Percentiles rank a stretch among this genome's conserved stretches.
Evolutionary conservation across 2,797 vertebrate species (phyloP).

Genomic region (Potorous gilbertii): DNA sequence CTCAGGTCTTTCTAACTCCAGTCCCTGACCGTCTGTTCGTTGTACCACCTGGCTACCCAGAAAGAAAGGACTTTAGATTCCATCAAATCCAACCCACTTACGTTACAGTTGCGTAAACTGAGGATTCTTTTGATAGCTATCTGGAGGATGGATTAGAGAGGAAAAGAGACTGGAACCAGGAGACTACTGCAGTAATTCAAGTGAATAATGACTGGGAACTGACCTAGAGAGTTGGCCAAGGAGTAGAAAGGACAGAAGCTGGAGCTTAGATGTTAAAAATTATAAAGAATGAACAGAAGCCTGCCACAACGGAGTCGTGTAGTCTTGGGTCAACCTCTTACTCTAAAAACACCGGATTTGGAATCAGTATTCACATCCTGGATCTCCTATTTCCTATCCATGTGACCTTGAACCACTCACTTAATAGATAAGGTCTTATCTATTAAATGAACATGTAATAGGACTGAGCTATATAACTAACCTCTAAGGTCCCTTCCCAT

Average conservation of each 20-base stretch:
- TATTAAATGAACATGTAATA: neutral
- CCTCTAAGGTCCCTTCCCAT: neutral
- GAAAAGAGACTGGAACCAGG: neutral
- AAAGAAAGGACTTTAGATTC: neutral
- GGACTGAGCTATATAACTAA: neutral
- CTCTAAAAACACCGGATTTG: neutral
- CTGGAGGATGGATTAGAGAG: neutral
- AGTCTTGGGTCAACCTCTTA: neutral
- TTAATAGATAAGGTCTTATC: neutral
- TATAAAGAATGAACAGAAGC: neutral
- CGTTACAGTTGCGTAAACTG: neutral
- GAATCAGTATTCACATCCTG: neutral
- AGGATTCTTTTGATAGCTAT: neutral
- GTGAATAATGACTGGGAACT: neutral
- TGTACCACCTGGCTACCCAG: neutral
- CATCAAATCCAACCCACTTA: neutral
- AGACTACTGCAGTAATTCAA: neutral
- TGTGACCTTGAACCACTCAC: accelerated
- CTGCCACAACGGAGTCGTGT: neutral
- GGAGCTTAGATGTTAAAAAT: neutral
- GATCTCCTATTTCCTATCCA: neutral
- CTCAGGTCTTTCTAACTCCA: neutral
- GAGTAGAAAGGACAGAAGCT: neutral
- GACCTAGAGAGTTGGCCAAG: neutral
- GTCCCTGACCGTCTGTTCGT: neutral